Conservation (phyloP, 2,113 vertebrate genomes). For the Nycticryphes semicollaris region DNA sequence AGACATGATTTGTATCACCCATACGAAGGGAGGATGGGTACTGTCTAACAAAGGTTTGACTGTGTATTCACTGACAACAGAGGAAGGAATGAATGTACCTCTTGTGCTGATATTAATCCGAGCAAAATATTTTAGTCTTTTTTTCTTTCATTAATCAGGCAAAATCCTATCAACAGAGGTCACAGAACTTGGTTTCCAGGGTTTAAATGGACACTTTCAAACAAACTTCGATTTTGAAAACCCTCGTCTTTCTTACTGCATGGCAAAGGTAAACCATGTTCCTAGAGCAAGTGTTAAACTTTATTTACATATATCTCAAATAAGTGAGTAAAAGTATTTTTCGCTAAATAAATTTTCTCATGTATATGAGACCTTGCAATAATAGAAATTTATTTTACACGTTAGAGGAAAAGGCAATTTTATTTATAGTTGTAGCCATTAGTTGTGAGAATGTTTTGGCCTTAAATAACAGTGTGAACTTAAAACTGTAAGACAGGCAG, state of each 20-base stretch:
- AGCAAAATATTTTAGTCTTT: conserved; percentile 15
- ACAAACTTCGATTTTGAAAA: not conserved
- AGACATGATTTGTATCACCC: not conserved
- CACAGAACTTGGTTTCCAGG: not conserved
- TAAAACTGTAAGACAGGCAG: not conserved
- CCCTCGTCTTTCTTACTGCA: not conserved
- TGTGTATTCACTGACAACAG: conserved; percentile 39
- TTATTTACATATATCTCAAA: not conserved
- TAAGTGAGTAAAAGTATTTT: not conserved
- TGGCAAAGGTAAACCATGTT: not conserved
- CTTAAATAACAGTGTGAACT: not conserved
- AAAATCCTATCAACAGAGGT: not conserved
- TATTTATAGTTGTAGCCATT: not conserved
- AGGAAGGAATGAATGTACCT: conserved; percentile 38
- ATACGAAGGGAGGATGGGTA: not conserved
- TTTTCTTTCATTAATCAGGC: not conserved
- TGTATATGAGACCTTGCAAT: not conserved
- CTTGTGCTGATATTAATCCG: conserved; percentile 36
- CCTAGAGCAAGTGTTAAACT: not conserved
- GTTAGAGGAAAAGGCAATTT: not conserved
- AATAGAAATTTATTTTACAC: not conserved
- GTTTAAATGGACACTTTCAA: conserved; percentile 2
- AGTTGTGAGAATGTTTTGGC: not conserved
- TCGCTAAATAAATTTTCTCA: not conserved
- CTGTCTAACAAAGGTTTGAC: conserved; percentile 47